These are phyloP conservation scores for Rutilus rutilus DNA, from an alignment of 2,113 vertebrate genomes.

Conservation along the genomic window DNA sequence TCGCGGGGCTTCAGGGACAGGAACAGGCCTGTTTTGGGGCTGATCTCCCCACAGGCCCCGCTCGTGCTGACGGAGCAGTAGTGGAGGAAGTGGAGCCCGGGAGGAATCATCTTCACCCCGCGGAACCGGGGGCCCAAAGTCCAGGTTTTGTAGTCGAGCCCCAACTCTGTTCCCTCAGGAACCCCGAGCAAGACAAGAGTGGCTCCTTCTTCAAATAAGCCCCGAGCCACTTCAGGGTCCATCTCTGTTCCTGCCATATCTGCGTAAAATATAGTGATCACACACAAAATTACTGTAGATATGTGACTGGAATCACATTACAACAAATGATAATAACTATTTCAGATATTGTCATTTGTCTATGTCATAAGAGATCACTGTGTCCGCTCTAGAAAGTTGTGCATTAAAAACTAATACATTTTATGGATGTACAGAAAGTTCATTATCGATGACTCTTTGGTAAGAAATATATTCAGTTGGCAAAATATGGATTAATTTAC, in stretches of 20 bases:
- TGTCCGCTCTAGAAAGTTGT: not conserved
- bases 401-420: not conserved
- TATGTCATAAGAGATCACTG: not conserved
- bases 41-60: slow-evolving; percentile 73
- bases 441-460: too few species aligned
- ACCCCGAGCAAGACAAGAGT: slow-evolving; percentile 86
- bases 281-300: not conserved
- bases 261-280: not conserved
- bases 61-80: slow-evolving; percentile 80
- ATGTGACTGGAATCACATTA: not conserved
- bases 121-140: slow-evolving; percentile 89
- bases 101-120: slow-evolving; percentile 96
- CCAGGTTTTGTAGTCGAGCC: slow-evolving; percentile 93
- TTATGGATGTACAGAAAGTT: too few species aligned
- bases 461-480: too few species aligned
- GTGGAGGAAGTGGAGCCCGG: slow-evolving; percentile 91
- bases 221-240: slow-evolving; percentile 85
- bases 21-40: slow-evolving; percentile 88
- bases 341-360: not conserved
- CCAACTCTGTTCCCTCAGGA: slow-evolving; percentile 89
- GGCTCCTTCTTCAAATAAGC: slow-evolving; percentile 92
- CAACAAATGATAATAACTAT: not conserved
- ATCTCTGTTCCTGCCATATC: slow-evolving; percentile 69
- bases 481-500: too few species aligned
- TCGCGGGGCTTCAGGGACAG: slow-evolving; percentile 82